phyloP scores from a whole-genome alignment of 2,113 vertebrate species.

The Promerops cafer region DNA sequence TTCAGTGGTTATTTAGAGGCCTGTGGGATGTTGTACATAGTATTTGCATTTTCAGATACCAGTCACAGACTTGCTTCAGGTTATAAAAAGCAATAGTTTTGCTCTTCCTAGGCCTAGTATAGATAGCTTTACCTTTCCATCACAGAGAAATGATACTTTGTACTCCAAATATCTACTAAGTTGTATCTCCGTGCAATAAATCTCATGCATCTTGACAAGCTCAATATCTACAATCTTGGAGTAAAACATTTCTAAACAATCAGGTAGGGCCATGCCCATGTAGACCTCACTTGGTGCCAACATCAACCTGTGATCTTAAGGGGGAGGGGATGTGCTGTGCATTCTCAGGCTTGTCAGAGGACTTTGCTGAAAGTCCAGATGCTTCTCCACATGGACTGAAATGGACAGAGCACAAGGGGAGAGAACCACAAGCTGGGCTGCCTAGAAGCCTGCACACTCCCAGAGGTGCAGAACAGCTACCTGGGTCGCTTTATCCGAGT shows the following conservation, averaged over 20 bases:
- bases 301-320: background rate
- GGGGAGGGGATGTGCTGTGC: accelerated
- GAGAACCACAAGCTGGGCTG: background rate
- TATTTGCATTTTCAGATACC: background rate
- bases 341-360: background rate
- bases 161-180: background rate
- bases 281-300: background rate
- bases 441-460: background rate
- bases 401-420: background rate
- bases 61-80: background rate
- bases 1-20: background rate
- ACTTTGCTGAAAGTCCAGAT: background rate
- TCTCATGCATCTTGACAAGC: background rate
- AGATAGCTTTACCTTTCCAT: background rate
- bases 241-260: background rate
- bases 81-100: background rate
- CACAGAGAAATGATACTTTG: background rate
- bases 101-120: background rate
- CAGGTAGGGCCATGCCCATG: background rate
- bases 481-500: background rate
- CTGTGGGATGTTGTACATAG: background rate
- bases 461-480: background rate
- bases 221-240: background rate
- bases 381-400: background rate
- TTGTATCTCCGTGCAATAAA: background rate